Conservation (phyloP, 64 coral and sea anemone genomes). For the Porites lutea region DNA sequence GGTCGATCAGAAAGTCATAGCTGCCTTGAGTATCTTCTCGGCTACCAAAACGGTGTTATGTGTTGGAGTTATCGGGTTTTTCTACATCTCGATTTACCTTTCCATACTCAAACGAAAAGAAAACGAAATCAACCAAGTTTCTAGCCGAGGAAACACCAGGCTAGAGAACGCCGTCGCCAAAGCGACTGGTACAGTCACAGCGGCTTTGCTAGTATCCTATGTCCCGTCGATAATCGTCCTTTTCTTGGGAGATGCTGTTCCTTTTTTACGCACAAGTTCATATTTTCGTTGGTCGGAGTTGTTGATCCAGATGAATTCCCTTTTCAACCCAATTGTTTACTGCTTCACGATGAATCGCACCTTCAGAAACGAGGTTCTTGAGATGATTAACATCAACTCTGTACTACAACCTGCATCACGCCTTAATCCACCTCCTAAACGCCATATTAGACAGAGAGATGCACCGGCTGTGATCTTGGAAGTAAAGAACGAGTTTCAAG, state of each 20-base stretch:
- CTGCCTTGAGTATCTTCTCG: background rate
- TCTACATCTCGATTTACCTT: background rate
- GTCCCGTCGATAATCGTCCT: background rate
- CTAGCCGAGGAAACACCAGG: no score
- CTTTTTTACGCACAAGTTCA: conserved; percentile 1
- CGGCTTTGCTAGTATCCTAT: background rate
- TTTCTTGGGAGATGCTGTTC: background rate
- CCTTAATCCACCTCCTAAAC: background rate
- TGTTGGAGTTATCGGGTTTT: conserved; percentile 12
- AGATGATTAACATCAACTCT: conserved; percentile 8
- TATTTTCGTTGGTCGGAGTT: conserved; percentile 28
- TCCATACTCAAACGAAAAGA: background rate
- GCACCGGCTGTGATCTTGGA: background rate
- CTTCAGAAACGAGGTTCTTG: background rate
- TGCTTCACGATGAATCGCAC: conserved; percentile 10
- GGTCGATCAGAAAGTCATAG: background rate
- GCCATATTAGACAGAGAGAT: no score
- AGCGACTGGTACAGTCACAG: background rate
- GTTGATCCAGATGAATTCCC: conserved; percentile 12
- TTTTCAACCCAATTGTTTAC: background rate
- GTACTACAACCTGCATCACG: background rate
- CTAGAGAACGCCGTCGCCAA: background rate
- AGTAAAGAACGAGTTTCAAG: background rate
- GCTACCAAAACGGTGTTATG: background rate
- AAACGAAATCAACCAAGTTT: background rate